These are phyloP conservation scores for Enteromius radiatus DNA, from an alignment of 2,797 vertebrate genomes.

Conservation along the genomic window DNA sequence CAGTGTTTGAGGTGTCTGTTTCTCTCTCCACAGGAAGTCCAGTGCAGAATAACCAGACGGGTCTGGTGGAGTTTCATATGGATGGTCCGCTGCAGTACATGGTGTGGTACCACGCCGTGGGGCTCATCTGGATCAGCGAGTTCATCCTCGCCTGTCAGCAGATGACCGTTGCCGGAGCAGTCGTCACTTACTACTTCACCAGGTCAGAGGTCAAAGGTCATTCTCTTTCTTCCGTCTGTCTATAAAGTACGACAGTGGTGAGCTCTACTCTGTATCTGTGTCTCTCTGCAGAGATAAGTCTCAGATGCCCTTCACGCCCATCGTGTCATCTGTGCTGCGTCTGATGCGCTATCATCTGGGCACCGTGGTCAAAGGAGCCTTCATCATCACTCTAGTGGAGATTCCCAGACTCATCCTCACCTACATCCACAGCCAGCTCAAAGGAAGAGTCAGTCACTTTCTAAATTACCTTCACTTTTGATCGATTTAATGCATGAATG, in stretches of 20 bases:
- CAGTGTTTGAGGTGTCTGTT: not conserved
- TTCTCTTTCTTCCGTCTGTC: not conserved
- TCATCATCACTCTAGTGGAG: constrained; percentile 97
- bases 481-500: not conserved
- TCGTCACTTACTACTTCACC: constrained; percentile 98
- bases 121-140: constrained; percentile 97
- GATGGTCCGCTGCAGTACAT: constrained; percentile 88
- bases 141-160: constrained; percentile 98
- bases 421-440: constrained; percentile 94
- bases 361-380: constrained; percentile 95
- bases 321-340: constrained; percentile 85
- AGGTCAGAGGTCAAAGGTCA: constrained; percentile 75
- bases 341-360: constrained; percentile 93
- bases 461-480: not conserved
- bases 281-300: constrained; percentile 85
- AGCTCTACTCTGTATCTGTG: not conserved
- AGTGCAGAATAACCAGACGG: constrained; percentile 81
- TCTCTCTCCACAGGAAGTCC: constrained; percentile 79
- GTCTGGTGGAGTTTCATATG: constrained; percentile 86
- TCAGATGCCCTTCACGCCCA: constrained; percentile 86
- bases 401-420: constrained; percentile 95
- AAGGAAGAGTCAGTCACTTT: constrained; percentile 88
- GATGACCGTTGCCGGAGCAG: constrained; percentile 96
- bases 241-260: too few species aligned
- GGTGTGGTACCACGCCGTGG: constrained; percentile 95